Percentiles rank a stretch among this genome's conserved stretches.
These are phyloP conservation scores for Cherax quadricarinatus DNA, from an alignment of 1,140 invertebrate genomes.

Conservation along the genomic window DNA sequence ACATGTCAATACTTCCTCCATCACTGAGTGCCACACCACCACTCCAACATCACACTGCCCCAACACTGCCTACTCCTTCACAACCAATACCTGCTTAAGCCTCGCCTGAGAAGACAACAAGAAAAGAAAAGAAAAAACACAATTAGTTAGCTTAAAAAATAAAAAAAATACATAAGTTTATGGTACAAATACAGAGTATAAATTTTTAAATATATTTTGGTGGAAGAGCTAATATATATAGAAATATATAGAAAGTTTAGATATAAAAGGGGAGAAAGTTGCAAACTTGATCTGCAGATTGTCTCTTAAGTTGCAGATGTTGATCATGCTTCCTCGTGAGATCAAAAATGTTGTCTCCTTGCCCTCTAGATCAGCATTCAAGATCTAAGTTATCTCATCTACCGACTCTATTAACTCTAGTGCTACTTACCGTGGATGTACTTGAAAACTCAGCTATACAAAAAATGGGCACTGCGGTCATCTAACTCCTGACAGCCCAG, in stretches of 20 bases:
- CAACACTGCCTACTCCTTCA: constrained; percentile 1
- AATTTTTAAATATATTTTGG: background rate
- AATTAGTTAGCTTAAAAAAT: constrained; percentile 17
- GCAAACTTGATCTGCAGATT: background rate
- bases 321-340: background rate
- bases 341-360: no score
- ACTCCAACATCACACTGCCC: no score
- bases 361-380: constrained; percentile 10
- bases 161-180: background rate
- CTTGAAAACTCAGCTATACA: background rate
- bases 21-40: background rate
- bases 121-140: constrained; percentile 19
- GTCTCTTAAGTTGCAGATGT: background rate
- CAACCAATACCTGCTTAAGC: constrained; percentile 54
- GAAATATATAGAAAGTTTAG: background rate
- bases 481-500: background rate
- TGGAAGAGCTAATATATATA: background rate
- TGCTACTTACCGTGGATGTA: background rate
- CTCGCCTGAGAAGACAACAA: constrained; percentile 39
- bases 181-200: background rate
- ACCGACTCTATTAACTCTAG: background rate
- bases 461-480: background rate
- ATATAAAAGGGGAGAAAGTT: background rate
- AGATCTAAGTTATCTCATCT: background rate
- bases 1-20: background rate